phyloP scores from a whole-genome alignment of 2,113 vertebrate genomes.

The Gavialis gangeticus region DNA sequence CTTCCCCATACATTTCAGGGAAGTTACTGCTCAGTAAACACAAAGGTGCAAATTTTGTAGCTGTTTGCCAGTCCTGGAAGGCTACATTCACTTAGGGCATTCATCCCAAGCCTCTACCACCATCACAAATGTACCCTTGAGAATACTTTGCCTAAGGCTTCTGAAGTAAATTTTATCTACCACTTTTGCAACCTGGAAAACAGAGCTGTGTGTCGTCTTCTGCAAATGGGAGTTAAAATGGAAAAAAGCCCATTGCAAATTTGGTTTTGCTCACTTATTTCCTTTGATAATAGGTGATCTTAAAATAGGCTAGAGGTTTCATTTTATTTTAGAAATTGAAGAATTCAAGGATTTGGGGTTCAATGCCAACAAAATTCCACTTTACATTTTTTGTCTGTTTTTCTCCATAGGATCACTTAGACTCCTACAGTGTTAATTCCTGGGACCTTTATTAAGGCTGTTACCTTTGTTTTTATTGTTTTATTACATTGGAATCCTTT shows the following conservation, averaged over 20 bases:
- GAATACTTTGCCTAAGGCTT: neutral
- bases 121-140: neutral
- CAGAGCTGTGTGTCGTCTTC: neutral
- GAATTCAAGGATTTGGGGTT: neutral
- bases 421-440: neutral
- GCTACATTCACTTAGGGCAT: neutral
- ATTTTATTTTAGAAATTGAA: neutral
- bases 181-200: neutral
- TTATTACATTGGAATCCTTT: neutral
- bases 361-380: neutral
- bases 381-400: neutral
- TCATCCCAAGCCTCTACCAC: neutral
- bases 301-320: neutral
- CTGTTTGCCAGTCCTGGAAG: neutral
- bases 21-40: neutral
- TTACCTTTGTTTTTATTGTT: neutral
- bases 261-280: neutral
- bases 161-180: neutral
- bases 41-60: neutral
- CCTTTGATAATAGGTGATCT: neutral
- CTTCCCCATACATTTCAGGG: neutral
- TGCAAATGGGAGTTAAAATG: neutral
- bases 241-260: neutral
- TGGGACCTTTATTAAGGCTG: neutral
- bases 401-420: neutral